Conservation (phyloP, 2,113 vertebrate genomes). For the Monopterus albus region DNA sequence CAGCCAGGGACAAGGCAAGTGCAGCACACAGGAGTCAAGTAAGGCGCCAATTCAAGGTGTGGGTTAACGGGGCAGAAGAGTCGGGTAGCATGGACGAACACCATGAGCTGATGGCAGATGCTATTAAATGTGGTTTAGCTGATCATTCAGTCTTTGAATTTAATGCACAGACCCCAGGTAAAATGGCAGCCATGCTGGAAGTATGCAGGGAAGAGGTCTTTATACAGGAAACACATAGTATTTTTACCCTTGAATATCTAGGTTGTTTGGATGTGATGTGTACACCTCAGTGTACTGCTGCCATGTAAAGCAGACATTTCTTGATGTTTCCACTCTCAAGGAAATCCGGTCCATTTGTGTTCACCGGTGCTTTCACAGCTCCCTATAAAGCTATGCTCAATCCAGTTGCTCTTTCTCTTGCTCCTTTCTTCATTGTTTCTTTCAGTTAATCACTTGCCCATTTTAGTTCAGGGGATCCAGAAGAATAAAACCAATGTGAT, state of each 20-base stretch:
- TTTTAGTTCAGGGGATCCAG: constrained; percentile 24
- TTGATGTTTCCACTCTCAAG: constrained; percentile 59
- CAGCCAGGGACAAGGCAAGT: too few species aligned
- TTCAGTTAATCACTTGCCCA: constrained; percentile 18
- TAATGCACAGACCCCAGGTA: neutral
- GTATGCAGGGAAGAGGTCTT: neutral
- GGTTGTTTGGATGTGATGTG: constrained; percentile 44
- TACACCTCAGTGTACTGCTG: constrained; percentile 64
- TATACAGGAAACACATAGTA: too few species aligned
- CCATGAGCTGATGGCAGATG: neutral
- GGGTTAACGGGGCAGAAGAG: too few species aligned
- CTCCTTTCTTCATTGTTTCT: constrained; percentile 9
- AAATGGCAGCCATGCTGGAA: neutral
- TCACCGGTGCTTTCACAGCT: constrained; percentile 1
- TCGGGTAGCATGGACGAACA: too few species aligned
- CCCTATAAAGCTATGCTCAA: constrained; percentile 9
- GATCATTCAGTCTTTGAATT: constrained; percentile 1
- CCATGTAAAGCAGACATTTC: constrained; percentile 29
- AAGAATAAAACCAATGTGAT: constrained; percentile 48
- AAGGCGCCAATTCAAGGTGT: too few species aligned
- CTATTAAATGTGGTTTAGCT: neutral
- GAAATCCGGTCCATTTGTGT: constrained; percentile 60
- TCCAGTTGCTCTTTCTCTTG: constrained; percentile 9
- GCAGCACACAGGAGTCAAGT: too few species aligned
- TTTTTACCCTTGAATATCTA: constrained; percentile 15